phyloP scores from a whole-genome alignment of 1,140 invertebrate species.

The Penaeus vannamei region DNA sequence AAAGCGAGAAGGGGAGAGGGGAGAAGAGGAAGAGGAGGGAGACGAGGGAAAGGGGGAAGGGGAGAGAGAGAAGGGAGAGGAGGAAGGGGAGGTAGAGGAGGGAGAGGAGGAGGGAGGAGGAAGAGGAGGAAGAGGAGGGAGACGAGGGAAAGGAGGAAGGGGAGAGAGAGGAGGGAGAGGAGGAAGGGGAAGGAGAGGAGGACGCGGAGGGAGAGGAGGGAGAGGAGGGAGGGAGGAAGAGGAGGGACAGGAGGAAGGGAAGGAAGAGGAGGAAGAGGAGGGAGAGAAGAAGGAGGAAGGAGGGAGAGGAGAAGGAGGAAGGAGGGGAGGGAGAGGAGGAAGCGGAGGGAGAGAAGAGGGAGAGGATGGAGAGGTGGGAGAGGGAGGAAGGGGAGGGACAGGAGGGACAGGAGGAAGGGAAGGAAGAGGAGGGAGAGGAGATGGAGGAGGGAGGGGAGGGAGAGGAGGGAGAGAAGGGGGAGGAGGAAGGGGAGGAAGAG shows the following conservation, averaged over 20 bases:
- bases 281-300: neutral
- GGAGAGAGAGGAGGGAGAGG: slow-evolving; percentile 7
- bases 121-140: neutral
- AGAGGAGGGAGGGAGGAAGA: neutral
- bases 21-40: neutral
- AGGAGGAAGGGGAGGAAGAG: neutral
- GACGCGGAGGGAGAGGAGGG: no score
- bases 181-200: neutral
- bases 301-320: neutral
- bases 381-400: neutral
- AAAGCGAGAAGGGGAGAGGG: neutral
- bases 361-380: no score
- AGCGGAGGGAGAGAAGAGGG: neutral
- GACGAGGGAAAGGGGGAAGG: no score
- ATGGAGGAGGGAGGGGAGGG: neutral
- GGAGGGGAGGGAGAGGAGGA: neutral
- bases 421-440: no score
- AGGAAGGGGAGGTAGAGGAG: neutral
- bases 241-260: neutral
- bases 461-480: neutral
- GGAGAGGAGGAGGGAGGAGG: neutral
- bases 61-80: neutral
- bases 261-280: neutral
- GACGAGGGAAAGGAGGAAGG: neutral
- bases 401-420: neutral